phyloP scores from a whole-genome alignment of 2,113 vertebrate species.

The Ceyx melanurus region DNA sequence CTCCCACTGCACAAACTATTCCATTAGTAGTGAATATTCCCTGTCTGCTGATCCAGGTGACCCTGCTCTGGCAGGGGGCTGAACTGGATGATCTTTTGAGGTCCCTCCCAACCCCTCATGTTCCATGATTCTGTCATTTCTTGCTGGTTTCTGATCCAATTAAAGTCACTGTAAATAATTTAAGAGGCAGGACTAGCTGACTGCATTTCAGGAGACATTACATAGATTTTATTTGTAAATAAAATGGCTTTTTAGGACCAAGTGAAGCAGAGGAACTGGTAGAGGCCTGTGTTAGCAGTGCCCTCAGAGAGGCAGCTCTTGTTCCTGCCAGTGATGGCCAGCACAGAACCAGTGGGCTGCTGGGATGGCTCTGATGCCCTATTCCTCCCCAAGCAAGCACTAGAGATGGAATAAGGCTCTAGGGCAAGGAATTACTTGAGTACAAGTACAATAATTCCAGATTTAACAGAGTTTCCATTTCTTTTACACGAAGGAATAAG shows the following conservation, averaged over 20 bases:
- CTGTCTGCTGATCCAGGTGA: too few relatives aligned
- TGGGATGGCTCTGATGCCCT: neutral
- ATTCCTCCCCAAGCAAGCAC: neutral
- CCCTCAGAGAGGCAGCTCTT: neutral
- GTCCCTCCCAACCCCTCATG: too few relatives aligned
- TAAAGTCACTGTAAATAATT: constrained; percentile 28
- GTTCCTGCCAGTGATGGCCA: neutral
- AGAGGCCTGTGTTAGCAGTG: neutral
- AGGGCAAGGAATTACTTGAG: neutral
- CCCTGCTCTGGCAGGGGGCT: too few relatives aligned
- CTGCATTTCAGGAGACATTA: constrained; percentile 27
- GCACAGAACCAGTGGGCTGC: neutral
- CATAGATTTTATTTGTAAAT: neutral
- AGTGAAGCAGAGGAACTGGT: neutral
- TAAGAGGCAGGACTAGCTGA: constrained; percentile 26
- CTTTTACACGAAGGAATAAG: neutral
- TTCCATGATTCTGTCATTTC: neutral
- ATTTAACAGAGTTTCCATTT: neutral
- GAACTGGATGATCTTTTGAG: too few relatives aligned
- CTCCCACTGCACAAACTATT: neutral
- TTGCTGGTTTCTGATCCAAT: neutral
- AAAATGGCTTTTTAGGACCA: constrained; percentile 2
- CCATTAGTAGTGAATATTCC: neutral
- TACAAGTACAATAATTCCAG: neutral
- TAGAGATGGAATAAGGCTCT: neutral